A percentile compares a stretch with the other conserved stretches of the same genome.
These are phyloP conservation scores for Melanerpes formicivorus DNA, from an alignment of 2,113 vertebrate species.

Conservation along the genomic window DNA sequence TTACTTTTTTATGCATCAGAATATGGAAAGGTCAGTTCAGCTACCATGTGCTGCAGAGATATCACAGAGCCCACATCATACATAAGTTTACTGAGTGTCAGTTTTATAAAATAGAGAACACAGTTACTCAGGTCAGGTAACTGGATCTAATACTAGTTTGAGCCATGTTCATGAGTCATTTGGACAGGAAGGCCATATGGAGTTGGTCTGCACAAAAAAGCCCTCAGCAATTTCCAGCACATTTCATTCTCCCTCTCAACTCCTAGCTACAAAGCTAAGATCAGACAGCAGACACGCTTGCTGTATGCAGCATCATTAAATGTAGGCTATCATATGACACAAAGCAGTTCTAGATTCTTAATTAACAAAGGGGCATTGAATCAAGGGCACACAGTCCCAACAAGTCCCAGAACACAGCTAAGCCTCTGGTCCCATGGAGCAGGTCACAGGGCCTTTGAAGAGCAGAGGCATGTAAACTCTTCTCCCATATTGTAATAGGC, in stretches of 20 bases:
- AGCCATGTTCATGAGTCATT: not conserved
- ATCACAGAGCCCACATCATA: accelerated
- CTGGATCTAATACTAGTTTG: not conserved
- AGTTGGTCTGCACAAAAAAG: not conserved
- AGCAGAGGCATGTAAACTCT: not conserved
- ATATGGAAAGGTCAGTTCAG: not conserved
- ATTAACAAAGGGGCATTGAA: not conserved
- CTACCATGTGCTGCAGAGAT: not conserved
- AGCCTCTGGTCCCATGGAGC: not conserved
- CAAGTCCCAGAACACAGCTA: not conserved
- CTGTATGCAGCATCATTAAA: not conserved
- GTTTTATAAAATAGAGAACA: not conserved
- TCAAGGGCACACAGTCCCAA: not conserved
- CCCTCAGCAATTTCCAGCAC: not conserved
- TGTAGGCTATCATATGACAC: not conserved
- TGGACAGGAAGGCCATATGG: not conserved
- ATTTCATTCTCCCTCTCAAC: not conserved
- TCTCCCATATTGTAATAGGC: not conserved
- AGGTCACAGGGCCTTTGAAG: not conserved
- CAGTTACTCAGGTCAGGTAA: not conserved
- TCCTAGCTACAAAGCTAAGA: not conserved
- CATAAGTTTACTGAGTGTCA: not conserved
- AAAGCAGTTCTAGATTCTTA: not conserved
- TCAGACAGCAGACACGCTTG: not conserved
- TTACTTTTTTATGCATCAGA: not conserved